Conservation (phyloP, 2,888 invertebrate species). For the Lithophane ornitopus region DNA sequence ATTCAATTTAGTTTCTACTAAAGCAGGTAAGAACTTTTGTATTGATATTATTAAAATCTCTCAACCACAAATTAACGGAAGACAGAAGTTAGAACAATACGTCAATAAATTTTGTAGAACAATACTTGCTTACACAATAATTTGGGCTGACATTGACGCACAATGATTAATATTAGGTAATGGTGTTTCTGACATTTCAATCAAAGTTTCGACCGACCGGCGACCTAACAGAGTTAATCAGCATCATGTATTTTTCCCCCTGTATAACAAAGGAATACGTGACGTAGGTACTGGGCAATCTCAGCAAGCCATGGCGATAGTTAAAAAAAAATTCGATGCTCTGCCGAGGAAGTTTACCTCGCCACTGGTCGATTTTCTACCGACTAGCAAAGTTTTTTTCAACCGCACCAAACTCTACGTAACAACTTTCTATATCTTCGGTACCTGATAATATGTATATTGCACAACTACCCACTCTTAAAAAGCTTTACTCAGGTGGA, state of each 20-base stretch:
- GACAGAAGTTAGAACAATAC: background rate
- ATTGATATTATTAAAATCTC: background rate
- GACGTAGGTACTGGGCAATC: slow-evolving; percentile 47
- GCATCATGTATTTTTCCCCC: slow-evolving; percentile 19
- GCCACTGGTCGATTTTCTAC: slow-evolving; percentile 44
- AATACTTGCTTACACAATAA: slow-evolving; percentile 24
- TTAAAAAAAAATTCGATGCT: slow-evolving; percentile 62
- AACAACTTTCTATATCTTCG: slow-evolving; percentile 59
- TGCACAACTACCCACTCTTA: slow-evolving; percentile 34
- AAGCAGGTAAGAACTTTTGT: background rate
- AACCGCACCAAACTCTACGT: slow-evolving; percentile 40
- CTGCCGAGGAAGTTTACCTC: slow-evolving; percentile 52
- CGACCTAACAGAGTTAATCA: slow-evolving; percentile 21
- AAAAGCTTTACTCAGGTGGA: slow-evolving; percentile 20
- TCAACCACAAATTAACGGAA: background rate
- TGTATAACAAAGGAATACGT: slow-evolving; percentile 45
- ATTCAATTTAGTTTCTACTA: slow-evolving; percentile 31
- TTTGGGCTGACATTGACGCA: slow-evolving; percentile 38
- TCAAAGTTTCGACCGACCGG: slow-evolving; percentile 20
- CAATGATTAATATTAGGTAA: slow-evolving; percentile 22
- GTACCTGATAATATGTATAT: slow-evolving; percentile 46
- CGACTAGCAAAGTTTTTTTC: slow-evolving; percentile 45
- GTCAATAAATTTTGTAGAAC: slow-evolving; percentile 22
- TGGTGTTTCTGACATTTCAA: slow-evolving; percentile 46
- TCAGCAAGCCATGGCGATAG: slow-evolving; percentile 46